Evolutionary conservation across 2,113 vertebrate species (phyloP).

Genomic region (Phalacrocorax pelagicus): DNA sequence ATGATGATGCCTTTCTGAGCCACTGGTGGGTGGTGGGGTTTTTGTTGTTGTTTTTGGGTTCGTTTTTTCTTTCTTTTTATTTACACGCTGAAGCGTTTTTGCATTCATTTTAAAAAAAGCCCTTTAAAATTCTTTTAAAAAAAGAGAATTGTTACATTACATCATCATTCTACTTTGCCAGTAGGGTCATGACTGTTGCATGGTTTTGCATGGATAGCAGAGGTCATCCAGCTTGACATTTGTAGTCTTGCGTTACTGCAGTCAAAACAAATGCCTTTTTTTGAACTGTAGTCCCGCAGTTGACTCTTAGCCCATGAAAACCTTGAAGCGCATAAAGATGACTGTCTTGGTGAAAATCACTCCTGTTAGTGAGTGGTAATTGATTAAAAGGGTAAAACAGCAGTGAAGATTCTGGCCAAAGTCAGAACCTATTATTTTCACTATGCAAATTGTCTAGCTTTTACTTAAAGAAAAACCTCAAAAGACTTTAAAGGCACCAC

Average conservation of each 20-base stretch:
- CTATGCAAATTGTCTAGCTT: neutral
- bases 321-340: neutral
- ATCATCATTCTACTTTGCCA: neutral
- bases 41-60: no score
- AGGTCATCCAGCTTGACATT: neutral
- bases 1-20: neutral
- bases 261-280: neutral
- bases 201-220: neutral
- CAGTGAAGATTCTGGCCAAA: neutral
- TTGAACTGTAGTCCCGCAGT: neutral
- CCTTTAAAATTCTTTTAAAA: no score
- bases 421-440: neutral
- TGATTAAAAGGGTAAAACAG: neutral
- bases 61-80: neutral
- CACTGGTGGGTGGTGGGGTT: neutral
- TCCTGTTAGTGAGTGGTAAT: neutral
- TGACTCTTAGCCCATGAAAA: neutral
- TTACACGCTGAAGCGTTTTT: neutral
- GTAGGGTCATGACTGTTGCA: rapidly evolving
- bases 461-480: neutral
- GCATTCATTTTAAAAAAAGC: neutral
- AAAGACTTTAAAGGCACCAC: rapidly evolving
- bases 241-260: neutral
- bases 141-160: neutral
- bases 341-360: neutral